Conservation (phyloP, 1,140 invertebrate species). For the Bombus confusus region DNA sequence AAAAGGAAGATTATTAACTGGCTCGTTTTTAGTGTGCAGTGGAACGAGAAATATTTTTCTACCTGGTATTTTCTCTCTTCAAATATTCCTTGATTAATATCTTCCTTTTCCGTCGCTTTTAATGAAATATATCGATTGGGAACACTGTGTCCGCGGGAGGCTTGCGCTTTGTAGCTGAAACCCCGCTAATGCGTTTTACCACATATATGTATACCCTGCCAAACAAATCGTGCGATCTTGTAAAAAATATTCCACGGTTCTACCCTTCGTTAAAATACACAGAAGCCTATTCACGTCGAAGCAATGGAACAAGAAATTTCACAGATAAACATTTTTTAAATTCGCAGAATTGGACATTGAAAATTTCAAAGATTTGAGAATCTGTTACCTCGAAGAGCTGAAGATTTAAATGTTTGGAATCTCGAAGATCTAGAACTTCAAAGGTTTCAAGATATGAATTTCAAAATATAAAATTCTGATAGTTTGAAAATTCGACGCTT, state of each 20-base stretch:
- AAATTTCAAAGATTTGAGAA: neutral
- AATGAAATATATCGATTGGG: conserved; percentile 13
- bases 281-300: too few relatives aligned
- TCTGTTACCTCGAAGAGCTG: neutral
- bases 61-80: neutral
- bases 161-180: neutral
- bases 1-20: conserved; percentile 9
- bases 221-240: too few relatives aligned
- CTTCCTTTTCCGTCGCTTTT: neutral
- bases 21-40: neutral
- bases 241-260: too few relatives aligned
- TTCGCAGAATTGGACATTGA: neutral
- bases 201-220: too few relatives aligned
- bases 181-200: too few relatives aligned
- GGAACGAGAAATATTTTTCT: neutral
- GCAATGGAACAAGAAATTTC: too few relatives aligned
- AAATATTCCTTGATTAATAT: neutral
- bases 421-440: too few relatives aligned
- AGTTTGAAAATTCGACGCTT: too few relatives aligned
- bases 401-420: neutral
- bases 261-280: too few relatives aligned
- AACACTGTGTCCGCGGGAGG: neutral
- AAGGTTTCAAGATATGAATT: too few relatives aligned
- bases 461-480: too few relatives aligned
- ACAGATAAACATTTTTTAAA: neutral